Base-by-base conservation (phyloP, 2,888 invertebrate species). In the Archaeoteleia sp. region DNA sequence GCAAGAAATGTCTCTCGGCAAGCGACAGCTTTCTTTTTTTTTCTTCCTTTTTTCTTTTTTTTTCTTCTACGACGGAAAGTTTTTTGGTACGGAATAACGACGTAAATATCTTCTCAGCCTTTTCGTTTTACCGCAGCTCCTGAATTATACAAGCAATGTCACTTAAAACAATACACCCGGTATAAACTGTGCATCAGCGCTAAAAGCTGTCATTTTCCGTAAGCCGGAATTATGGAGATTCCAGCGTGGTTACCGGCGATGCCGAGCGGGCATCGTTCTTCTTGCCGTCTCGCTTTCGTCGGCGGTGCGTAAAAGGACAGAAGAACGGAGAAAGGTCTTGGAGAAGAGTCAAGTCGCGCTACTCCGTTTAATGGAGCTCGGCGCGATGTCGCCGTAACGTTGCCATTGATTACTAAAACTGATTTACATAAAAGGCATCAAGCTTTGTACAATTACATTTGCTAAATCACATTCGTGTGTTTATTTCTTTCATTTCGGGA, bases 181-280 rank as follows among this genome's bases (percentile, higher is more conserved):
- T 81, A 83, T 82, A 83, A 82, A 83, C 79, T 79, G 78, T 78
- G 80, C 82, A 83, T 84, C 83, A 81, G 75, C 78, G 77, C 75
- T 84, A 81, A 84, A 83, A 84, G 83, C 83, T 82, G 83, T 84
- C 83, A 82, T 84, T 84, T 84, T 81, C 78, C 78, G 77, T 82
- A 82, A 82, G 81, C 80, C 76, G 77, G 82, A 83, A 84, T 84
- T 84, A 82, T 83, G 84, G 80, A 80, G 78, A 83, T 84, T 80
- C 71, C 74, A 51, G 72, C 71, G 72, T 68, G 45, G 34, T 27
- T 20, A 20, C 20, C 20, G 17, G 17, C 65, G 65, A 67, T 67
- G 62, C 54, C 53, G 61, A 49, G 43, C 5, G 53, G 45, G 42
- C 40, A 58, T 37, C 60, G 32, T 63, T 49, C 60, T 53, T 40